phyloP scores from a whole-genome alignment of 2,113 vertebrate species.

The Saguinus imperator region DNA sequence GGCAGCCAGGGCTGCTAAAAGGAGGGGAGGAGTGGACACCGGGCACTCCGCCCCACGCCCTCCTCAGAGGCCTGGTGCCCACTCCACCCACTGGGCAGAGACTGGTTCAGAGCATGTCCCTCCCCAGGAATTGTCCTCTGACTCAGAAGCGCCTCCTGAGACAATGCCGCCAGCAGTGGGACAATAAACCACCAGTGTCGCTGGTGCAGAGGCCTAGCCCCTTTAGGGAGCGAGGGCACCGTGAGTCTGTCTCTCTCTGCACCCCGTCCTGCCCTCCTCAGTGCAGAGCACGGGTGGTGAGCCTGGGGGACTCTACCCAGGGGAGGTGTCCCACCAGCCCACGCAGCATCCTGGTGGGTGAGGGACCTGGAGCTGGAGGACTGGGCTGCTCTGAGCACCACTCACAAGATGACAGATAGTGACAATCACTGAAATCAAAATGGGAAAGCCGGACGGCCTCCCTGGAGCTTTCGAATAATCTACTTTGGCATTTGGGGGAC shows the following conservation, averaged over 20 bases:
- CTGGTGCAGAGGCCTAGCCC: neutral
- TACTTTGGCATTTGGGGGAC: too few relatives aligned
- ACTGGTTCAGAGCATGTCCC: neutral
- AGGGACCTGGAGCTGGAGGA: neutral
- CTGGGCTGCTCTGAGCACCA: neutral
- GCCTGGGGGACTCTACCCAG: too few relatives aligned
- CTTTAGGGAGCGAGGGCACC: neutral
- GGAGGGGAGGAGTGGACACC: neutral
- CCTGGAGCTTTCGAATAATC: neutral
- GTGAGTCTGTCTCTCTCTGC: neutral
- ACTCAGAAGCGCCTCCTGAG: neutral
- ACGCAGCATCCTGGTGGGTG: neutral
- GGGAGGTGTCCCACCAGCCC: too few relatives aligned
- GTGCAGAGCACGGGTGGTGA: neutral
- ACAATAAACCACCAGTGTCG: neutral
- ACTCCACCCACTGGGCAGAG: neutral
- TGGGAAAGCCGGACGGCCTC: neutral
- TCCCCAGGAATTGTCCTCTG: neutral
- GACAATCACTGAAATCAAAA: neutral
- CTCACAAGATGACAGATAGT: neutral
- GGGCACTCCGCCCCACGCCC: fast-evolving
- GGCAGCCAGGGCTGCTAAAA: neutral
- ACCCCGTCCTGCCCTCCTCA: neutral
- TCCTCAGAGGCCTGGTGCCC: neutral
- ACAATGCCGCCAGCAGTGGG: neutral